Evolutionary conservation across 1,140 invertebrate genomes (phyloP), one percentile per base, ranked within the genome.

Genomic region (Aphelenchoides fujianensis): DNA sequence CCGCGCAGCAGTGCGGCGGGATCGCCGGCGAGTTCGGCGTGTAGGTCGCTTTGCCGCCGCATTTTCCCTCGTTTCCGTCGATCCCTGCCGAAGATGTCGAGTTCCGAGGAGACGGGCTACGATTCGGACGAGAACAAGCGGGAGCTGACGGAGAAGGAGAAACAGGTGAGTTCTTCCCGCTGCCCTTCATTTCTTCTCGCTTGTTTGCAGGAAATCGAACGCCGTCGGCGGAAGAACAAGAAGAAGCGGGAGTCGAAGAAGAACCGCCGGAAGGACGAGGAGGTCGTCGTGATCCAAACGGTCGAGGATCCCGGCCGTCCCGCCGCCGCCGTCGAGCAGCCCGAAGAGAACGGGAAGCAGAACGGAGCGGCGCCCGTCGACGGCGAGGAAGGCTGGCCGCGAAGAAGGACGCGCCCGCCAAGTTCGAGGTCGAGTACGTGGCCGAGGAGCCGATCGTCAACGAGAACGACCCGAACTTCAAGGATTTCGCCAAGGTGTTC

Each of bases 171-270:
- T 69, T 70, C 28, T n/a, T n/a, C n/a, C n/a, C n/a, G n/a, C n/a
- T n/a, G n/a, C n/a, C n/a, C n/a, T n/a, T 5, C 12, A 62, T 1
- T 62, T 62, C 55, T 73, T 27, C 23, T n/a, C 12, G 62, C 19
- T 68, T 68, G 3, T 0, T 80, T 82, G 68, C 36, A 82, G 82
- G 82, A 84, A 69, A 70, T 81, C 19, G 79, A 83, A 55, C 79
- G 81, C 32, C 53, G 71, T 34, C 68, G 74, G 19, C 69, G 64
- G 9, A 83, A 82, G 67, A 84, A 82, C 61, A 83, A 84, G 62
- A 83, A 83, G 76, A 84, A 84, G 68, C 82, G 83, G 41, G 78
- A 76, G 41, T 82, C 81, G 2, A 82, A 84, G 67, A 79, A 84
- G 59, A 37, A 71, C 52, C 34, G 31, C 9, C 61, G 32, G 19